Percentiles rank a stretch among this genome's conserved stretches.
These are phyloP conservation scores for Hylaeus volcanicus DNA, from an alignment of 1,140 invertebrate genomes.

Conservation along the genomic window DNA sequence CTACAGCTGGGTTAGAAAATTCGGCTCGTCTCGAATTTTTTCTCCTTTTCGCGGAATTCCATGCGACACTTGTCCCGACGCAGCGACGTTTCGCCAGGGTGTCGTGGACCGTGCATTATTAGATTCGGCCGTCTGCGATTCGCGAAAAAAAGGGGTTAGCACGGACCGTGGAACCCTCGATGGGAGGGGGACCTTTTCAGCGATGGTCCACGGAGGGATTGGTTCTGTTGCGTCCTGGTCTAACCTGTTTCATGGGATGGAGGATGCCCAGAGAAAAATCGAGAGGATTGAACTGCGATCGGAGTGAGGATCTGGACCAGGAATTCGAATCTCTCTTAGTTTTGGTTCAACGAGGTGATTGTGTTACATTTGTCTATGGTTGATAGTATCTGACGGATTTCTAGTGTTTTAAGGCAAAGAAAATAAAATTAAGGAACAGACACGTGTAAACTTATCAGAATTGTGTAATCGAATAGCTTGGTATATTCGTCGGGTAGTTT, in stretches of 20 bases:
- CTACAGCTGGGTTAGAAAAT: constrained; percentile 14
- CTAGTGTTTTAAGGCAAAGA: too few species aligned
- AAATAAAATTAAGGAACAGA: too few species aligned
- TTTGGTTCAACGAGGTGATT: too few species aligned
- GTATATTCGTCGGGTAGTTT: too few species aligned
- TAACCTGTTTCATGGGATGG: constrained; percentile 55
- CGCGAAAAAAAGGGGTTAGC: constrained; percentile 41
- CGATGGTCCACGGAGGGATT: constrained; percentile 29
- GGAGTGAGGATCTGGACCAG: not conserved
- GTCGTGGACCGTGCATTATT: constrained; percentile 53
- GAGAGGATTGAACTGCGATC: constrained; percentile 22
- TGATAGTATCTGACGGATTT: too few species aligned
- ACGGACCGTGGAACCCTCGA: constrained; percentile 1
- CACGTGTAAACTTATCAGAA: too few species aligned
- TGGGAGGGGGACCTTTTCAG: constrained; percentile 40
- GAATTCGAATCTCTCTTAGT: too few species aligned
- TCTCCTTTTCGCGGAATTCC: not conserved
- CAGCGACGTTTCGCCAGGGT: constrained; percentile 49
- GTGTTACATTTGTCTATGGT: too few species aligned
- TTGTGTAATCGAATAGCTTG: too few species aligned
- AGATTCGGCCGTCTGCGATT: constrained; percentile 57
- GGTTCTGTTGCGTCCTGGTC: constrained; percentile 34
- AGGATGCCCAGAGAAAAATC: constrained; percentile 20
- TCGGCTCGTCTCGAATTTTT: constrained; percentile 17
- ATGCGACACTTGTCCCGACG: constrained; percentile 42